Evolutionary conservation across 2,797 vertebrate genomes (phyloP).

Genomic region (Poeciliopsis turneri): DNA sequence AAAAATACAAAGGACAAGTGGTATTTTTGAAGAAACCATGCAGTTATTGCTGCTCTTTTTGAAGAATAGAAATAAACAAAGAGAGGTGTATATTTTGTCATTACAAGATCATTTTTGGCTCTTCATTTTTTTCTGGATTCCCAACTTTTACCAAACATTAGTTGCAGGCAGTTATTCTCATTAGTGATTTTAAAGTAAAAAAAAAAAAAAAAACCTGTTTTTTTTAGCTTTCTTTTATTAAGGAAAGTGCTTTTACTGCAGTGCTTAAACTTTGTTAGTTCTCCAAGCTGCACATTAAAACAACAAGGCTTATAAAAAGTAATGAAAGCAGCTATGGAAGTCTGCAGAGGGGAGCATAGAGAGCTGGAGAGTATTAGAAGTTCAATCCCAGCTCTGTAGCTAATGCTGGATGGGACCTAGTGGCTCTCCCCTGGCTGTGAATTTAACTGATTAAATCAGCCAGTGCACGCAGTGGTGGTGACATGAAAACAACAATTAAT

Average conservation of each 20-base stretch:
- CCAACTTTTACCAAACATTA: conserved; percentile 58
- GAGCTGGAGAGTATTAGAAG: conserved; percentile 72
- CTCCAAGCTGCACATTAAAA: conserved; percentile 70
- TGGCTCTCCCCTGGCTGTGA: conserved; percentile 81
- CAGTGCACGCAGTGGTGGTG: conserved; percentile 83
- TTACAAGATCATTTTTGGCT: conserved; percentile 16
- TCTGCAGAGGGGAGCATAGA: conserved; percentile 66
- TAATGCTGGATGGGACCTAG: conserved; percentile 80
- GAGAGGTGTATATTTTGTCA: conserved; percentile 4
- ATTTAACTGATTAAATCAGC: conserved; percentile 92
- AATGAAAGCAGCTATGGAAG: conserved; percentile 71
- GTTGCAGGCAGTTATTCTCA: conserved; percentile 65
- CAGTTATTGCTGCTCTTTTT: background rate
- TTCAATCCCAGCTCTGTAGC: conserved; percentile 76
- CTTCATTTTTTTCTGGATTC: conserved; percentile 14
- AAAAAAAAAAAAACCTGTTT: conserved; percentile 5
- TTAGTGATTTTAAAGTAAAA: conserved; percentile 73
- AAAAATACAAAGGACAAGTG: background rate
- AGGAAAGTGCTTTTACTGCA: conserved; percentile 65
- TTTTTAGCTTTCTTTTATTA: conserved; percentile 7
- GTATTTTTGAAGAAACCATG: background rate
- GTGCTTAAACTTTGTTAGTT: conserved; percentile 74
- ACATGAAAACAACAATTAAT: conserved; percentile 92
- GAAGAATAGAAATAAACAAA: background rate
- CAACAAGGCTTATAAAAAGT: conserved; percentile 74